Conservation (phyloP, 2,797 vertebrate genomes). For the Tangara arthus region DNA sequence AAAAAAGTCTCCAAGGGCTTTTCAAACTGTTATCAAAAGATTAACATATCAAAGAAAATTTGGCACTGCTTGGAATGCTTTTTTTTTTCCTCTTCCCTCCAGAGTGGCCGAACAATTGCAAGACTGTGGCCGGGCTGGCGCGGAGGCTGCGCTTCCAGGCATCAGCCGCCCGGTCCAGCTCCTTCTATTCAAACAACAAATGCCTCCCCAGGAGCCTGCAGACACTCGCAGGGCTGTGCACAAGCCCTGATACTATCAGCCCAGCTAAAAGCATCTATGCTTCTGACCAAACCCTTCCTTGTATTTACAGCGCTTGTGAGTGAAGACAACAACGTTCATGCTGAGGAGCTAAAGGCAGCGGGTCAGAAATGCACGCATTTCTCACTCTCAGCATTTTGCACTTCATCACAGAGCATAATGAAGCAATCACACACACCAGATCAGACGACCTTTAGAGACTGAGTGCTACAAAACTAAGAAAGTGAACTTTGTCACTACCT, state of each 20-base stretch:
- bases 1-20: conserved; percentile 71
- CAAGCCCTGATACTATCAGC: conserved; percentile 84
- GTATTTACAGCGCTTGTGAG: conserved; percentile 74
- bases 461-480: not conserved
- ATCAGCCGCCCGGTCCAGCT: conserved; percentile 23
- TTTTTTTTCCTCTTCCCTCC: conserved; percentile 16
- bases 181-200: conserved; percentile 58
- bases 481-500: not conserved
- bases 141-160: conserved; percentile 48
- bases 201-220: conserved; percentile 37
- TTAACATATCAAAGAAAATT: conserved; percentile 71
- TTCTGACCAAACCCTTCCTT: conserved; percentile 93
- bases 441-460: not conserved
- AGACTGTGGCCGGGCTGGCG: conserved; percentile 38
- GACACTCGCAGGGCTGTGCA: conserved; percentile 61
- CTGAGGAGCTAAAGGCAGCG: not conserved
- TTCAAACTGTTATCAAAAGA: conserved; percentile 73
- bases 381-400: not conserved
- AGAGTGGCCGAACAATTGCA: conserved; percentile 65
- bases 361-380: not conserved
- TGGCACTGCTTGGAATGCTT: conserved; percentile 57
- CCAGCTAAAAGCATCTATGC: conserved; percentile 70
- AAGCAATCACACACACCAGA: not conserved
- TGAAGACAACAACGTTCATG: not conserved
- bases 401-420: not conserved